These are phyloP conservation scores for Crotalus tigris DNA, from an alignment of 2,113 vertebrate species.

Conservation along the genomic window DNA sequence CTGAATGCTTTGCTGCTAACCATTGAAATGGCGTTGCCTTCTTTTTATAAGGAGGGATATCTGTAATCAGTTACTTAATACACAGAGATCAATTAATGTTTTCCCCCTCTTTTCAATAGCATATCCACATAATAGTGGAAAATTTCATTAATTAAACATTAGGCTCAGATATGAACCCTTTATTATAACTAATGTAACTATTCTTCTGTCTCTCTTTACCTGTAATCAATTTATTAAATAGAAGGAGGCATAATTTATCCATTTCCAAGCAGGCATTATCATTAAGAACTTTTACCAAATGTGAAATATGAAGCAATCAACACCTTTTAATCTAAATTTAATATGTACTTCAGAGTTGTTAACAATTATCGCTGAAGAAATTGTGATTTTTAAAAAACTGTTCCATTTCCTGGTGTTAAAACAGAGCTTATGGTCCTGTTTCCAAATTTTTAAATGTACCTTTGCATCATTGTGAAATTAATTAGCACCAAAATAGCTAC, in stretches of 20 bases:
- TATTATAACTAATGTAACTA: neutral
- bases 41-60: neutral
- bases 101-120: neutral
- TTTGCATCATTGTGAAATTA: conserved; percentile 18
- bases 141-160: neutral
- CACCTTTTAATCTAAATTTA: neutral
- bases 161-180: neutral
- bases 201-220: neutral
- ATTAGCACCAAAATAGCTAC: neutral
- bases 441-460: neutral
- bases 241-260: neutral
- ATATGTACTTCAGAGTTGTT: neutral
- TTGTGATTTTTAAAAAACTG: neutral
- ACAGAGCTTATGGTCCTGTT: neutral
- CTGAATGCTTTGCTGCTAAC: no score
- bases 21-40: neutral
- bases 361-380: conserved; percentile 13
- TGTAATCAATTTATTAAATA: neutral
- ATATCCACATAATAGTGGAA: neutral
- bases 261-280: neutral
- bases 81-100: neutral
- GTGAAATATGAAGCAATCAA: neutral
- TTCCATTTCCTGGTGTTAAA: conserved; percentile 17
- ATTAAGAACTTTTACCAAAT: neutral
- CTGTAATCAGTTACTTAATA: neutral